phyloP scores from a whole-genome alignment of 1,140 invertebrate species.

The Drosophila tsacasi region DNA sequence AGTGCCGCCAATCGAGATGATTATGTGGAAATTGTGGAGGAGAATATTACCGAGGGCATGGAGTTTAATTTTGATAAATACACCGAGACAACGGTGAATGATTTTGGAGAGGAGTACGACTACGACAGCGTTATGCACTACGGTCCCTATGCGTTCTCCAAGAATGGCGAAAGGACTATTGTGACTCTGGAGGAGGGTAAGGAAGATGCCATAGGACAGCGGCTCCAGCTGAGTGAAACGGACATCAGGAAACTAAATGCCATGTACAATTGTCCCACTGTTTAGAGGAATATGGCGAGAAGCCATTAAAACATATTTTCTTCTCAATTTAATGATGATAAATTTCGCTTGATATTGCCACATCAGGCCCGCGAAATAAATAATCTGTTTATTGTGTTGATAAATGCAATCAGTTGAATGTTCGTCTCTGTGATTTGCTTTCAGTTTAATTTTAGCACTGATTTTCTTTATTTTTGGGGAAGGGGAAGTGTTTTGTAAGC shows the following conservation, averaged over 20 bases:
- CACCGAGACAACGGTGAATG: conserved; percentile 83
- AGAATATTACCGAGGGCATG: conserved; percentile 86
- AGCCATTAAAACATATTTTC: background rate
- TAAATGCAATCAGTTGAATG: conserved; percentile 36
- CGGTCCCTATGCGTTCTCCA: conserved; percentile 89
- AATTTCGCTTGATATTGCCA: conserved; percentile 19
- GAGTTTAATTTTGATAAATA: conserved; percentile 87
- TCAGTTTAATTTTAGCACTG: conserved; percentile 21
- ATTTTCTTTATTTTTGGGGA: conserved; percentile 5
- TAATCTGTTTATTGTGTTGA: conserved; percentile 48
- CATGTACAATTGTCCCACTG: conserved; percentile 87
- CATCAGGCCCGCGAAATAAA: conserved; percentile 1
- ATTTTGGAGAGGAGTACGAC: conserved; percentile 87
- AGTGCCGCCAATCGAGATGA: conserved; percentile 87
- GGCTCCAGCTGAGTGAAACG: conserved; percentile 87
- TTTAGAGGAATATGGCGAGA: background rate
- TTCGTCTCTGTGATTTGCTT: conserved; percentile 22
- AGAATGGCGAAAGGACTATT: conserved; percentile 90
- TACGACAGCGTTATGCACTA: conserved; percentile 93
- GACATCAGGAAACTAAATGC: conserved; percentile 88
- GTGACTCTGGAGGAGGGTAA: conserved; percentile 82
- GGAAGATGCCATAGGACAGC: conserved; percentile 87
- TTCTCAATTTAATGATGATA: conserved; percentile 39
- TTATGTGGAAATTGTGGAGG: conserved; percentile 86
- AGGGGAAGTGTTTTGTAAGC: background rate